Evolutionary conservation across 92 coral and sea anemone species (phyloP), one percentile per base, ranked within the genome.

Genomic region (Actinostola sp.): DNA sequence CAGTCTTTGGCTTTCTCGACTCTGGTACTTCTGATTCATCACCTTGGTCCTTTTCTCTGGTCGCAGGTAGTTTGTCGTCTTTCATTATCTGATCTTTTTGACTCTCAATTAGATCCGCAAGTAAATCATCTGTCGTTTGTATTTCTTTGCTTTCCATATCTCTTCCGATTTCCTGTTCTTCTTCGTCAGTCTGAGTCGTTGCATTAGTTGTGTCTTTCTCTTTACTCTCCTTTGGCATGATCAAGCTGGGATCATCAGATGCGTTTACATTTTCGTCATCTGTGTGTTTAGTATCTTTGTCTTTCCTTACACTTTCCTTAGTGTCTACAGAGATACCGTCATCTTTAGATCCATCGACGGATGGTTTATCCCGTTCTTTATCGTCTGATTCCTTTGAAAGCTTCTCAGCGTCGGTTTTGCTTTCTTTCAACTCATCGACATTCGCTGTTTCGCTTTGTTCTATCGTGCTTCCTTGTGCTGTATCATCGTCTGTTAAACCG

Each of bases 161-260:
- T 25, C 20, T 49, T 70, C 1, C 46, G 0, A 20, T 27, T 39
- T 27, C 63, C 26, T 70, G 31, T 29, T 2, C 36, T 19, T 53
- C 31, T 71, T 39, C 58, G 26, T 33, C 52, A 6, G 61, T 73
- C 46, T 73, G 67, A 9, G 59, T 43, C 5, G 31, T 49, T 24
- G 70, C 69, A 60, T 73, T 31, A 16, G 36, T 6, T n/a, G 33
- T 46, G 50, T 28, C 25, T 20, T 12, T 21, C 33, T 25, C 66
- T 57, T 58, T 32, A 16, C 16, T 39, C 19, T 12, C 4, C 26
- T 66, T n/a, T 4, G 54, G 29, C 19, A n/a, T 24, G 16, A 3
- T 21, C 28, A 32, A 0, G 6, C 24, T 61, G 69, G 11, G 17
- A 38, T 61, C 50, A 15, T 32, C 45, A n/a, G n/a, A n/a, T n/a